Base-by-base conservation (phyloP, 2,888 invertebrate genomes). In the Sceliomorpha sp. region DNA sequence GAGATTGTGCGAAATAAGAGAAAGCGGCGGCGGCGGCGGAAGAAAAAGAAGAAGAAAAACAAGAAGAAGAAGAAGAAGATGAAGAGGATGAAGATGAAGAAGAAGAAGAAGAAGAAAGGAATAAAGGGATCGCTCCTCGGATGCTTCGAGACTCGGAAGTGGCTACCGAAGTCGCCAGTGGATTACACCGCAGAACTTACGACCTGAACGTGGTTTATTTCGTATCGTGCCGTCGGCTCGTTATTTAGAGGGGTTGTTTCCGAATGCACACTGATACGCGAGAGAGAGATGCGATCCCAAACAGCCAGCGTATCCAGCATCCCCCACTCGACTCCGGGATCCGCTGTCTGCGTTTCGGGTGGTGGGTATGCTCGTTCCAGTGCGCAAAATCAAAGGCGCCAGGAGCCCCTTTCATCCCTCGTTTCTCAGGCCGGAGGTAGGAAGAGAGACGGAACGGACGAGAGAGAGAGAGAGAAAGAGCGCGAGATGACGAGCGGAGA, bases 231-330 rank as follows among this genome's bases (percentile, higher is more conserved):
- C 62, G 70, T 44, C 10, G 67, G 66, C 73, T 64, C 73, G 75
- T 69, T 74, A 76, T 75, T 76, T 59, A 63, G 74, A 73, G 73
- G 72, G 72, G 71, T 72, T 74, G 72, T 76, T 78, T 77, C 74
- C 70, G 20, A 72, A 75, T 71, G 76, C 70, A 75, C 79, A 77
- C 77, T 74, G 76, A 77, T 71, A 74, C 70, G 62, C 70, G 47
- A 68, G 73, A 70, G 71, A 63, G 71, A 63, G 50, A 37, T 53
- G 68, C 59, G 69, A 73, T 66, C 62, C 71, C 60, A 68, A 70
- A n/a, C 50, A 74, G 69, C 76, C 74, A 73, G 76, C 77, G n/a
- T n/a, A 70, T 75, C 73, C 73, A 77, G 76, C 74, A 77, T 74
- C 76, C 78, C 75, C 76, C 76, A 73, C 75, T n/a, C n/a, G n/a